Conservation (phyloP, 1,140 invertebrate genomes). For the Streblospio benedicti region DNA sequence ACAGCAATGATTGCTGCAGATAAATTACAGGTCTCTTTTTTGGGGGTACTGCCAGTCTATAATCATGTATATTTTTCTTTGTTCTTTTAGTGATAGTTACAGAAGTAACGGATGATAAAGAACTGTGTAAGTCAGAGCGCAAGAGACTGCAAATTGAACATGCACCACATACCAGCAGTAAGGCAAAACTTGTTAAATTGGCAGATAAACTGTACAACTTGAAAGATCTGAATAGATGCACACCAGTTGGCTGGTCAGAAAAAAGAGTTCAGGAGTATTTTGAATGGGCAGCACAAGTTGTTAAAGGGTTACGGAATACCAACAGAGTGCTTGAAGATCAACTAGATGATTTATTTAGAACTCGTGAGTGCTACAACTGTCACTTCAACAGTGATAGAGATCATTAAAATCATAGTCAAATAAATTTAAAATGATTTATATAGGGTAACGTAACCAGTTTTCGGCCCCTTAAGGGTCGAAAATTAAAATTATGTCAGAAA, state of each 20-base stretch:
- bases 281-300: slow-evolving; percentile 63
- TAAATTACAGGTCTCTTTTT: too few species aligned
- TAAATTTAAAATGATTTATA: too few species aligned
- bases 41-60: too few species aligned
- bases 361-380: background rate
- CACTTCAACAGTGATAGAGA: too few species aligned
- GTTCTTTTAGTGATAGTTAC: slow-evolving; percentile 35
- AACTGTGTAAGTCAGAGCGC: slow-evolving; percentile 55
- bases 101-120: slow-evolving; percentile 67
- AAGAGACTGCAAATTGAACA: slow-evolving; percentile 65
- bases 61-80: too few species aligned
- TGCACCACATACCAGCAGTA: slow-evolving; percentile 51
- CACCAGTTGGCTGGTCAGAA: slow-evolving; percentile 59
- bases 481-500: too few species aligned
- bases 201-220: slow-evolving; percentile 83
- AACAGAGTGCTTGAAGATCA: slow-evolving; percentile 57
- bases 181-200: slow-evolving; percentile 72
- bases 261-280: slow-evolving; percentile 59
- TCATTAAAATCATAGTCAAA: too few species aligned
- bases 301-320: slow-evolving; percentile 59
- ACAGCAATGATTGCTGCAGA: too few species aligned
- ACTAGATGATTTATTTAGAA: slow-evolving; percentile 54
- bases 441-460: too few species aligned
- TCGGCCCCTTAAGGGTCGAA: too few species aligned
- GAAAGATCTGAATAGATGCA: slow-evolving; percentile 57